Percentiles rank a stretch among this genome's conserved stretches.
phyloP scores from a whole-genome alignment of 1,140 invertebrate genomes.

The Zaprionus camerounensis region DNA sequence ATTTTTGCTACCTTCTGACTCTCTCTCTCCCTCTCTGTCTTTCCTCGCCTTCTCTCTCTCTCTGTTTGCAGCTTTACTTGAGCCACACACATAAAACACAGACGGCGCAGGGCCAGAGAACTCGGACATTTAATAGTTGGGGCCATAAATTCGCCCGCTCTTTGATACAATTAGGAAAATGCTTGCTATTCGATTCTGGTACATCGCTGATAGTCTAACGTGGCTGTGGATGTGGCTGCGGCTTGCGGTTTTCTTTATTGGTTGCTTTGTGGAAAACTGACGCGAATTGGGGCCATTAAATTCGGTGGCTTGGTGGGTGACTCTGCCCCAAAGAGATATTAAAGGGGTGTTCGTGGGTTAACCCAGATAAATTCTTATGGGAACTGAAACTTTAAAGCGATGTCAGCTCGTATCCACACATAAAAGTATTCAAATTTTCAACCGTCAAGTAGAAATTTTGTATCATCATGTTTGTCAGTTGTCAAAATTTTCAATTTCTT shows the following conservation, averaged over 20 bases:
- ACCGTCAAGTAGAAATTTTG: no score
- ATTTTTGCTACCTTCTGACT: neutral
- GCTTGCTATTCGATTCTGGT: constrained; percentile 57
- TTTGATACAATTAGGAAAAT: constrained; percentile 68
- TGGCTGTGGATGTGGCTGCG: constrained; percentile 23
- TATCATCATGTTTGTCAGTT: neutral
- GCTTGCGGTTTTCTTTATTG: constrained; percentile 52
- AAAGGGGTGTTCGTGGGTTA: neutral
- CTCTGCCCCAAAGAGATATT: constrained; percentile 14
- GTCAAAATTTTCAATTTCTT: constrained; percentile 9
- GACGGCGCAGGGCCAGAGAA: constrained; percentile 25
- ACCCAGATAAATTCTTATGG: neutral
- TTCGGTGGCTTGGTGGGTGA: constrained; percentile 8
- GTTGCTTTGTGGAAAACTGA: constrained; percentile 35
- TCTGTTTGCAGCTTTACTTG: constrained; percentile 5
- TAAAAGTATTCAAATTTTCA: no score
- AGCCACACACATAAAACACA: constrained; percentile 57
- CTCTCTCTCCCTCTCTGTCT: neutral
- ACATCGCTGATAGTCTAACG: constrained; percentile 59
- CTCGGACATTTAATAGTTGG: constrained; percentile 48
- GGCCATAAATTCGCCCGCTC: constrained; percentile 66
- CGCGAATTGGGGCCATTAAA: constrained; percentile 56
- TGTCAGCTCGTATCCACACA: neutral
- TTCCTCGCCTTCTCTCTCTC: neutral
- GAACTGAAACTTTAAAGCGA: neutral